Conservation (phyloP, 2,797 vertebrate genomes). For the Naso thynnoides region DNA sequence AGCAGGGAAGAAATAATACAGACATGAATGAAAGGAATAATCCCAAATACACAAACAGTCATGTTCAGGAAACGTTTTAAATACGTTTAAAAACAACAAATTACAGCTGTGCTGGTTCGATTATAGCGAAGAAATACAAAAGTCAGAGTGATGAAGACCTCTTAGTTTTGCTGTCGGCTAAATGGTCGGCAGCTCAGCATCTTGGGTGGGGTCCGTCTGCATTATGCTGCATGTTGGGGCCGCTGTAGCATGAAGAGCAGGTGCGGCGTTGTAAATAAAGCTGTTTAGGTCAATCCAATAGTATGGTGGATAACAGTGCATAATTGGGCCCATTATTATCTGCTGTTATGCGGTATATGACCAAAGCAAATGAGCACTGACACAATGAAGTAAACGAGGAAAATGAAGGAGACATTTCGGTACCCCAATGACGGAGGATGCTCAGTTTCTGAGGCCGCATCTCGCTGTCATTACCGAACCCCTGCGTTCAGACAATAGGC, state of each 20-base stretch:
- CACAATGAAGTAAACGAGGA: background rate
- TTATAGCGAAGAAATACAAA: background rate
- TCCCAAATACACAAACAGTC: slow-evolving; percentile 20
- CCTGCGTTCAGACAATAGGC: slow-evolving; percentile 24
- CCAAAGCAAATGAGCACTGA: background rate
- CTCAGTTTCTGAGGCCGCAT: background rate
- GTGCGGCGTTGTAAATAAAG: slow-evolving; percentile 76
- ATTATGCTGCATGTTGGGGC: slow-evolving; percentile 85
- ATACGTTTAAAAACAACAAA: background rate
- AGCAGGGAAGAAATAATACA: slow-evolving; percentile 5
- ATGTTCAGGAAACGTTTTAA: background rate
- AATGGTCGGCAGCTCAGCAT: slow-evolving; percentile 72
- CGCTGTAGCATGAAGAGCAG: slow-evolving; percentile 68
- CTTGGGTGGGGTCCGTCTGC: slow-evolving; percentile 91
- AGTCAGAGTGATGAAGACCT: slow-evolving; percentile 20
- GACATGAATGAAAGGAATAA: slow-evolving; percentile 22
- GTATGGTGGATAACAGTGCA: no score
- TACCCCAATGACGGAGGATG: slow-evolving; percentile 33
- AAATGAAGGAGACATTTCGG: slow-evolving; percentile 39
- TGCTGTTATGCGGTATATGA: background rate
- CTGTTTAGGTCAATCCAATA: background rate
- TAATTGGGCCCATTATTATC: no score
- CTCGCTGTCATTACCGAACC: slow-evolving; percentile 5
- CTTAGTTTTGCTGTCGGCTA: slow-evolving; percentile 46
- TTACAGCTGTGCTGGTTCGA: background rate